These are phyloP conservation scores for Megalops atlanticus DNA, from an alignment of 2,113 vertebrate species.

Conservation along the genomic window DNA sequence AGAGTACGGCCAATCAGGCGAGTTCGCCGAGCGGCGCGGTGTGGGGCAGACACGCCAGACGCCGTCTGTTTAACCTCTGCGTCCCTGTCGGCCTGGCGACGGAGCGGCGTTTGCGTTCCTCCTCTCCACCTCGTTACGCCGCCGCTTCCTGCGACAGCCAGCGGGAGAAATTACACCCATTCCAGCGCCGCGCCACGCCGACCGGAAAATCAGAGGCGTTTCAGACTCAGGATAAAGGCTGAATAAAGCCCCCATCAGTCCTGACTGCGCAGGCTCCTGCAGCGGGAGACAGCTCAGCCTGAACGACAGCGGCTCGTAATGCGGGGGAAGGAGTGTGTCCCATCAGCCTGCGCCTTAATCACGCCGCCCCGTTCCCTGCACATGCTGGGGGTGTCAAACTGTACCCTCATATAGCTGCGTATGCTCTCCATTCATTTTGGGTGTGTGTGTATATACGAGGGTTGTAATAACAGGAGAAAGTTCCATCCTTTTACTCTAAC, in stretches of 20 bases:
- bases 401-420: too few relatives aligned
- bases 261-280: background rate
- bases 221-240: conserved; percentile 51
- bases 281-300: too few relatives aligned
- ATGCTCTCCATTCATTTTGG: too few relatives aligned
- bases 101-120: conserved; percentile 29
- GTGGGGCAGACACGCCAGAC: conserved; percentile 48
- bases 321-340: too few relatives aligned
- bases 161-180: conserved; percentile 43
- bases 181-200: conserved; percentile 65
- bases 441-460: too few relatives aligned
- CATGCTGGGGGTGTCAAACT: too few relatives aligned
- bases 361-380: too few relatives aligned
- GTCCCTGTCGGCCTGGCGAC: conserved; percentile 40
- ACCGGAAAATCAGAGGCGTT: conserved; percentile 71
- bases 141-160: conserved; percentile 9
- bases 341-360: too few relatives aligned
- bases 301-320: too few relatives aligned
- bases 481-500: too few relatives aligned
- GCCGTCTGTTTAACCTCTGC: conserved; percentile 66
- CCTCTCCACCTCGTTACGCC: conserved; percentile 46
- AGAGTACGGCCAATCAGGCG: conserved; percentile 48
- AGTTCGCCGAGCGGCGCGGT: conserved; percentile 52
- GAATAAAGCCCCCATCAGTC: conserved; percentile 71
- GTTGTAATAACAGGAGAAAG: too few relatives aligned